Evolutionary conservation across 2,888 invertebrate species (phyloP).

Genomic region (Venusia cambrica): DNA sequence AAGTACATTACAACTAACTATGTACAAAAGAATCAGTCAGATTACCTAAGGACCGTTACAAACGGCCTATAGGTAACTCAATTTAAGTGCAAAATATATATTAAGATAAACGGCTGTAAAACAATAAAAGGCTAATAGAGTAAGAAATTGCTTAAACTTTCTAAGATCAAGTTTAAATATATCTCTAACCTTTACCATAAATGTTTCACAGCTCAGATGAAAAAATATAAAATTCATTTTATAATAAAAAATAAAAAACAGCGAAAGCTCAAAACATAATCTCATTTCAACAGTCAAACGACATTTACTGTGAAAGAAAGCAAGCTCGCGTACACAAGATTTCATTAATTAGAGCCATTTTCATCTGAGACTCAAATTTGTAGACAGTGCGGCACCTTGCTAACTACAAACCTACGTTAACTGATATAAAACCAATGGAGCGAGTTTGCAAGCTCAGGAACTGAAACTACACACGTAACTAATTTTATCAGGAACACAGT

Average conservation of each 20-base stretch:
- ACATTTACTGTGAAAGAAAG: constrained; percentile 1
- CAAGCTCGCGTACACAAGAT: constrained; percentile 10
- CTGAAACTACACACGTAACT: constrained; percentile 2
- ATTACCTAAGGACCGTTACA: too few relatives aligned
- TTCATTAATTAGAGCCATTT: constrained; percentile 23
- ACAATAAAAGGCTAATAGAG: too few relatives aligned
- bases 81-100: too few relatives aligned
- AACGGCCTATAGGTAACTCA: too few relatives aligned
- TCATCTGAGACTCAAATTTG: constrained; percentile 20
- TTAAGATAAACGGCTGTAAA: too few relatives aligned
- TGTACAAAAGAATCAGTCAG: too few relatives aligned
- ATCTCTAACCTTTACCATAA: too few relatives aligned
- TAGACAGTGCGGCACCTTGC: constrained; percentile 21
- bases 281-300: neutral
- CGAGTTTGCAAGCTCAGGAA: constrained; percentile 12
- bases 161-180: too few relatives aligned
- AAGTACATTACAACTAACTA: too few relatives aligned
- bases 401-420: constrained; percentile 12
- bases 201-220: too few relatives aligned
- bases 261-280: neutral
- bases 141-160: too few relatives aligned
- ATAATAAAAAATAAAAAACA: constrained; percentile 3
- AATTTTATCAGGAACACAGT: constrained; percentile 3
- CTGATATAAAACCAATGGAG: constrained; percentile 12
- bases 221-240: too few relatives aligned